Percentiles rank a stretch among this genome's conserved stretches.
Evolutionary conservation across 2,888 invertebrate genomes (phyloP).

Genomic region (Ophioninae sp.): DNA sequence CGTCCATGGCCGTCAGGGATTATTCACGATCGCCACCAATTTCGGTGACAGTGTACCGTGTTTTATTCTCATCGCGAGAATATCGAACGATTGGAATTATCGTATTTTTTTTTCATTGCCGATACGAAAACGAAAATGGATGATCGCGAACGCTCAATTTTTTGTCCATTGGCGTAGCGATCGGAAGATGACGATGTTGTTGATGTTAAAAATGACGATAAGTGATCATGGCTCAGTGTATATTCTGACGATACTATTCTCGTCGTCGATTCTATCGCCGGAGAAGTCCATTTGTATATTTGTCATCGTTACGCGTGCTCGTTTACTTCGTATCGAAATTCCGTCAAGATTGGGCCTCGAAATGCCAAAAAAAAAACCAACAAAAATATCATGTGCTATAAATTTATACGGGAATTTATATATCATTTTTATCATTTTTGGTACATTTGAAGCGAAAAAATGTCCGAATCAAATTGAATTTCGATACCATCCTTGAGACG

Average conservation of each 20-base stretch:
- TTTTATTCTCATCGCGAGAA: slow-evolving; percentile 71
- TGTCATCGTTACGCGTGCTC: slow-evolving; percentile 50
- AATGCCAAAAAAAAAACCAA: neutral
- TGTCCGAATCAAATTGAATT: slow-evolving; percentile 15
- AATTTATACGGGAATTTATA: slow-evolving; percentile 5
- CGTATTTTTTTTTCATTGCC: slow-evolving; percentile 8
- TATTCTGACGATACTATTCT: slow-evolving; percentile 79
- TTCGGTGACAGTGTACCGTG: slow-evolving; percentile 72
- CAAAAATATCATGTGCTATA: neutral
- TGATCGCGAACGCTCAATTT: slow-evolving; percentile 20
- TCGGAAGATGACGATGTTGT: slow-evolving; percentile 44
- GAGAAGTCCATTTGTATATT: slow-evolving; percentile 72
- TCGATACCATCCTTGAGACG: slow-evolving; percentile 5
- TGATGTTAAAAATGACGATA: neutral
- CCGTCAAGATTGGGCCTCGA: slow-evolving; percentile 23
- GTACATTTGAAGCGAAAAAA: neutral
- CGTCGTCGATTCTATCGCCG: slow-evolving; percentile 67
- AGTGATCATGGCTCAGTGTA: slow-evolving; percentile 72
- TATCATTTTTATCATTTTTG: slow-evolving; percentile 11
- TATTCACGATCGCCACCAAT: slow-evolving; percentile 61
- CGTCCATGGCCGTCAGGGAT: slow-evolving; percentile 66
- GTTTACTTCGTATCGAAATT: slow-evolving; percentile 14
- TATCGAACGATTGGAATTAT: slow-evolving; percentile 41
- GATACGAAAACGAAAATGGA: neutral
- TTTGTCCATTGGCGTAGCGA: slow-evolving; percentile 54